These are phyloP conservation scores for Cyprinus carpio DNA, from an alignment of 2,113 vertebrate genomes.

Conservation along the genomic window DNA sequence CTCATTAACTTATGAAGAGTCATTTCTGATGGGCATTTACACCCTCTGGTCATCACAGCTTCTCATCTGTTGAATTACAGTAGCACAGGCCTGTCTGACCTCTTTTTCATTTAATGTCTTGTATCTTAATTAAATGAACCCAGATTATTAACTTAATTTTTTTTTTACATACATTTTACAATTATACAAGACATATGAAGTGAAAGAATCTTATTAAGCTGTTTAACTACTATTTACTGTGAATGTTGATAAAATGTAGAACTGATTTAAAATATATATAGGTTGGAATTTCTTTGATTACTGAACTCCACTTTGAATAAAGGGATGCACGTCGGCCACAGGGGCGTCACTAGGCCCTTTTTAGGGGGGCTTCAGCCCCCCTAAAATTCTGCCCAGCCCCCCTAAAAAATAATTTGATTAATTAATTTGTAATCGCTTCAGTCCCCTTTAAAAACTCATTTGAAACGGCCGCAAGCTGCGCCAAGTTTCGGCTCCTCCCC, in stretches of 20 bases:
- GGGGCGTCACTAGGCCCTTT: too few relatives aligned
- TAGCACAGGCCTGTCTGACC: neutral
- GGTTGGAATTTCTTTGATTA: neutral
- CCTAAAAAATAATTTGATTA: too few relatives aligned
- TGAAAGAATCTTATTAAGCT: neutral
- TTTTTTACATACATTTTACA: neutral
- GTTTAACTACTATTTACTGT: neutral
- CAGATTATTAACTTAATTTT: neutral
- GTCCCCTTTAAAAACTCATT: too few relatives aligned
- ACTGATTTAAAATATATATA: neutral
- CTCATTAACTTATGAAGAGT: slow-evolving; percentile 66
- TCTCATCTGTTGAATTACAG: slow-evolving; percentile 45
- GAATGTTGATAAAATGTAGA: neutral
- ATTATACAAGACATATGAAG: neutral
- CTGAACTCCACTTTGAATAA: neutral
- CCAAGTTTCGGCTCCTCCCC: too few relatives aligned
- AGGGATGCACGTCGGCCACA: neutral
- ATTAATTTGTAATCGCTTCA: too few relatives aligned
- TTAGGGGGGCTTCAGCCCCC: too few relatives aligned
- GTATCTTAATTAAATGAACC: neutral
- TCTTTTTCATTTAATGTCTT: neutral
- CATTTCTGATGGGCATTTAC: slow-evolving; percentile 59
- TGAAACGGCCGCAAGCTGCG: too few relatives aligned
- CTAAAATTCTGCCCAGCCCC: too few relatives aligned
- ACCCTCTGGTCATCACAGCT: slow-evolving; percentile 37